Conservation (phyloP, 1,140 invertebrate genomes). For the Chironomus tepperi region DNA sequence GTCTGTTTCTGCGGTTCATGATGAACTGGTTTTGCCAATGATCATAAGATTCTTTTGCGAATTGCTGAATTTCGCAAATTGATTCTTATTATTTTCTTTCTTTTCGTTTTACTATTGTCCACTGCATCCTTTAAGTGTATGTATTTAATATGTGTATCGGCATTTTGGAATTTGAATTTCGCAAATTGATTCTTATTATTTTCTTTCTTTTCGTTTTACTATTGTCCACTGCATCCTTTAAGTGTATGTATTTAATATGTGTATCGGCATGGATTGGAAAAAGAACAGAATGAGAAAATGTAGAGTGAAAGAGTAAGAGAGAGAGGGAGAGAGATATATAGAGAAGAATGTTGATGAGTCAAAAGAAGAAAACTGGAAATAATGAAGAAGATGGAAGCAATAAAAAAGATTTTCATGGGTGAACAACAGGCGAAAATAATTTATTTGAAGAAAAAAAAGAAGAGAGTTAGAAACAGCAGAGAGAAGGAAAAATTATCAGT, state of each 20-base stretch:
- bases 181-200: slow-evolving; percentile 9
- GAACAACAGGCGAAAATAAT: slow-evolving; percentile 19
- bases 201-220: not conserved
- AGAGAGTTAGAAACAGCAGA: no score
- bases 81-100: slow-evolving; percentile 2
- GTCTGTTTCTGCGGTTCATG: not conserved
- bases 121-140: not conserved
- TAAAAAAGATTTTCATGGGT: slow-evolving; percentile 16
- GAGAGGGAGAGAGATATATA: not conserved
- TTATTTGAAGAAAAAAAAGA: not conserved
- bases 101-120: slow-evolving; percentile 1
- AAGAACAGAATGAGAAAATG: not conserved
- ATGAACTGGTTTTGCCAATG: slow-evolving; percentile 1
- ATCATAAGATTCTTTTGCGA: not conserved
- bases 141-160: not conserved
- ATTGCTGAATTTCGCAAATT: slow-evolving; percentile 8
- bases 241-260: not conserved
- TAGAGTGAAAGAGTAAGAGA: not conserved
- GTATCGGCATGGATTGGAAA: not conserved
- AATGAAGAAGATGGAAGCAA: slow-evolving; percentile 7
- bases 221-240: slow-evolving; percentile 3
- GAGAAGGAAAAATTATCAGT: not conserved
- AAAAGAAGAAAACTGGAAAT: slow-evolving; percentile 18
- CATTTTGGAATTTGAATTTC: slow-evolving; percentile 1
- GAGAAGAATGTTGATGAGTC: not conserved